Conservation (phyloP, 2,888 invertebrate species). For the Amitus sp. region DNA sequence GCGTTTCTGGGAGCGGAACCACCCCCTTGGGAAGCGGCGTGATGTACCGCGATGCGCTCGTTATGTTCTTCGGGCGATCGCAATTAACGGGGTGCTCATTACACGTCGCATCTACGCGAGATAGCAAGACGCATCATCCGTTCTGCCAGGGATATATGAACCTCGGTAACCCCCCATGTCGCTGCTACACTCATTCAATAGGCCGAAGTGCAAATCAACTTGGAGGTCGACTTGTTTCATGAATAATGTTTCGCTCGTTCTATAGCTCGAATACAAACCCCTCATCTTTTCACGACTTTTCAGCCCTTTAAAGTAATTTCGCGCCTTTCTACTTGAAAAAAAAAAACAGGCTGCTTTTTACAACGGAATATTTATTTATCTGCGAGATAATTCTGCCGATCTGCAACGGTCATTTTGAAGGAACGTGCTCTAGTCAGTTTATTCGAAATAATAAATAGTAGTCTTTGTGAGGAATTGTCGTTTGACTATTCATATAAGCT, state of each 20-base stretch:
- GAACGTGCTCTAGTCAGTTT: too few species aligned
- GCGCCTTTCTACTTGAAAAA: neutral
- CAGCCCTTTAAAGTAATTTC: neutral
- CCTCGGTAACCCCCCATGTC: slow-evolving; percentile 16
- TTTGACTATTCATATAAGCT: too few species aligned
- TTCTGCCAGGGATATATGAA: slow-evolving; percentile 31
- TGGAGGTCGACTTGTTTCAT: slow-evolving; percentile 19
- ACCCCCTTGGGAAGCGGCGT: slow-evolving; percentile 33
- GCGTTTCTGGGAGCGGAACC: slow-evolving; percentile 31
- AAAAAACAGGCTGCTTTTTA: too few species aligned
- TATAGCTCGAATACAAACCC: slow-evolving; percentile 4
- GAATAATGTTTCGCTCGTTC: slow-evolving; percentile 25
- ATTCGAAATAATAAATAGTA: too few species aligned
- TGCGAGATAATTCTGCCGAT: too few species aligned
- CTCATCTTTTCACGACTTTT: slow-evolving; percentile 4
- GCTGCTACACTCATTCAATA: slow-evolving; percentile 33
- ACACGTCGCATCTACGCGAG: slow-evolving; percentile 32
- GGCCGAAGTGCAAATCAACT: slow-evolving; percentile 22
- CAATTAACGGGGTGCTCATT: slow-evolving; percentile 49
- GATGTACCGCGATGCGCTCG: slow-evolving; percentile 34
- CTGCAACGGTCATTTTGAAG: too few species aligned
- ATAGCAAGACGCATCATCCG: slow-evolving; percentile 39
- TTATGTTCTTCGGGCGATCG: slow-evolving; percentile 39
- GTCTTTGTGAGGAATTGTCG: too few species aligned
- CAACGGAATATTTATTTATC: too few species aligned